Conservation (phyloP, 2,888 invertebrate genomes). For the Cetonia aurata region DNA sequence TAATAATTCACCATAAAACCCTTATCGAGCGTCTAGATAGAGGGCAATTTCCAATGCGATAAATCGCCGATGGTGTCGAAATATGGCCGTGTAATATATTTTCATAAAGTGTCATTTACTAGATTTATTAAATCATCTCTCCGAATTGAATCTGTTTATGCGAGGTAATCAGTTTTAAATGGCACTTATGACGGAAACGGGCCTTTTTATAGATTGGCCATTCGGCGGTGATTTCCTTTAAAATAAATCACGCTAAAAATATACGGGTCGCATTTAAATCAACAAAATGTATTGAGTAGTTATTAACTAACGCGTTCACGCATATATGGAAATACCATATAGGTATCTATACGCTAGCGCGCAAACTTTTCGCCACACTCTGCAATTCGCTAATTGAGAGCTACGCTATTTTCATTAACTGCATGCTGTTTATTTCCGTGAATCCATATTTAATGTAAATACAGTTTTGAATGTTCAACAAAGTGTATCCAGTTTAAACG, state of each 20-base stretch:
- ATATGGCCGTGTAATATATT: slow-evolving; percentile 64
- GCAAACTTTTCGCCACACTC: slow-evolving; percentile 18
- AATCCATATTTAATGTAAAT: slow-evolving; percentile 46
- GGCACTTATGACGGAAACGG: slow-evolving; percentile 48
- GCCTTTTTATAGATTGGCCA: slow-evolving; percentile 44
- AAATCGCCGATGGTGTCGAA: slow-evolving; percentile 57
- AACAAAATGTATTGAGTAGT: slow-evolving; percentile 18
- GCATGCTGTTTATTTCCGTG: slow-evolving; percentile 44
- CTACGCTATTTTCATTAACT: slow-evolving; percentile 48
- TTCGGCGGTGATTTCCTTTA: slow-evolving; percentile 44
- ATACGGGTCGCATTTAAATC: slow-evolving; percentile 42
- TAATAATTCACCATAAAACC: slow-evolving; percentile 62
- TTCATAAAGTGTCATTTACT: slow-evolving; percentile 67
- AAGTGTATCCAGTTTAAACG: slow-evolving; percentile 45
- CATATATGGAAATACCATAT: slow-evolving; percentile 4
- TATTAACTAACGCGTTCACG: neutral
- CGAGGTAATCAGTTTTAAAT: slow-evolving; percentile 64
- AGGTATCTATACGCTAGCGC: neutral
- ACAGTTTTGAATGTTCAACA: slow-evolving; percentile 34
- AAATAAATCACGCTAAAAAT: slow-evolving; percentile 44
- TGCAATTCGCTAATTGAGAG: slow-evolving; percentile 36
- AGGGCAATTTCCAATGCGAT: slow-evolving; percentile 54
- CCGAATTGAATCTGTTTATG: slow-evolving; percentile 63
- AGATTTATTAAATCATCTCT: slow-evolving; percentile 67
- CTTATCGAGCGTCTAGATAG: slow-evolving; percentile 54